These are phyloP conservation scores for Drosophila tripunctata DNA, from an alignment of 2,888 invertebrate species.

Conservation along the genomic window DNA sequence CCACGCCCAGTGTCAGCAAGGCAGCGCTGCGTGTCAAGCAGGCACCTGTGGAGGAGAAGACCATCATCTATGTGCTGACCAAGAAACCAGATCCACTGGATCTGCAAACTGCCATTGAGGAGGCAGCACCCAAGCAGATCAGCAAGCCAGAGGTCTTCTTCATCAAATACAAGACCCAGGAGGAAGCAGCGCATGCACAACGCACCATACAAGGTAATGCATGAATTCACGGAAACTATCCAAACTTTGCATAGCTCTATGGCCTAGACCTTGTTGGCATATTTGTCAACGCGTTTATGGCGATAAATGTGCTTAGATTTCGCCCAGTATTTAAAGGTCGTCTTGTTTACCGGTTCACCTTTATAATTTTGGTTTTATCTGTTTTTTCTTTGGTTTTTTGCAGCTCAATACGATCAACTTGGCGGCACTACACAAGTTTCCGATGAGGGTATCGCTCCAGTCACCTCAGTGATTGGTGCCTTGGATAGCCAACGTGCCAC, in stretches of 20 bases:
- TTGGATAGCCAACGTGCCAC: conserved; percentile 60
- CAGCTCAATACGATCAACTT: conserved; percentile 83
- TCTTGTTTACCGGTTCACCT: conserved; percentile 39
- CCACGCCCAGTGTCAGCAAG: conserved; percentile 67
- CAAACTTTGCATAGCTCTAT: conserved; percentile 39
- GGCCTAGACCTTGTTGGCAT: conserved; percentile 38
- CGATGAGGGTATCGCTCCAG: conserved; percentile 83
- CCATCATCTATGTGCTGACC: conserved; percentile 83
- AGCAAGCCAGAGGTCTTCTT: conserved; percentile 84
- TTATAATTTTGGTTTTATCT: background rate
- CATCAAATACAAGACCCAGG: conserved; percentile 84
- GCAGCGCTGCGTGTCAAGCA: conserved; percentile 73
- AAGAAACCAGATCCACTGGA: conserved; percentile 82
- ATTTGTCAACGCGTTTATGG: conserved; percentile 48
- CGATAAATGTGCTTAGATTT: conserved; percentile 13
- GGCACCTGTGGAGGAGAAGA: conserved; percentile 83
- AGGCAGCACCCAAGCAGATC: conserved; percentile 77
- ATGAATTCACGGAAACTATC: conserved; percentile 6
- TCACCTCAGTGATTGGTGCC: conserved; percentile 82
- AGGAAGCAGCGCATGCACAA: conserved; percentile 83
- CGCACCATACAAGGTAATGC: conserved; percentile 83
- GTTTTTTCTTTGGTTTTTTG: conserved; percentile 10
- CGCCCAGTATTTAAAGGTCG: conserved; percentile 32
- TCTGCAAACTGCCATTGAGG: conserved; percentile 78
- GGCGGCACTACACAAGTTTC: conserved; percentile 82